Evolutionary conservation across 2,888 invertebrate species (phyloP).

Genomic region (Agapetus fuscipes): DNA sequence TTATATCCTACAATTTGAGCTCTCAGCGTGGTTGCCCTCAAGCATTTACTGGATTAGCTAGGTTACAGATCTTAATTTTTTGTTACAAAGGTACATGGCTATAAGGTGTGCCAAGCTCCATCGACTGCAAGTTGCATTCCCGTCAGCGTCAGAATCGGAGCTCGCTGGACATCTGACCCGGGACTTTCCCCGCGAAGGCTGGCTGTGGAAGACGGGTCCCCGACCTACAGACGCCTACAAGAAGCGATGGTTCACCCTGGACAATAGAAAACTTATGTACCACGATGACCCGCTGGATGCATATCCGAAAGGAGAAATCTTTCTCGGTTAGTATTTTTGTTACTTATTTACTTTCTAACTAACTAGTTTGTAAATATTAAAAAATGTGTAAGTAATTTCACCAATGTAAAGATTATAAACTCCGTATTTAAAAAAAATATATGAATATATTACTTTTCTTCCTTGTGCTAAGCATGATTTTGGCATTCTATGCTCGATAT

Average conservation of each 20-base stretch:
- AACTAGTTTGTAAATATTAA: too few species aligned
- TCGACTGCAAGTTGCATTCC: constrained; percentile 74
- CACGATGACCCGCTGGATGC: constrained; percentile 81
- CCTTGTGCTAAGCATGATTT: too few species aligned
- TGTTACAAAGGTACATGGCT: constrained; percentile 65
- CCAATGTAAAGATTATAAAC: too few species aligned
- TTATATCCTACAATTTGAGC: too few species aligned
- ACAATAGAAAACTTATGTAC: constrained; percentile 86
- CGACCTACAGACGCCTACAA: constrained; percentile 70
- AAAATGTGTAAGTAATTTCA: too few species aligned
- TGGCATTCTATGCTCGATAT: too few species aligned
- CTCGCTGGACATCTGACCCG: constrained; percentile 62
- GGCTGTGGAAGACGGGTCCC: constrained; percentile 85
- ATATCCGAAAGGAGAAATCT: constrained; percentile 85
- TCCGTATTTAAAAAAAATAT: too few species aligned
- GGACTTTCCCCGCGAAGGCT: constrained; percentile 81
- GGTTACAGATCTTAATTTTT: too few species aligned
- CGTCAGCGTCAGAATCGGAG: constrained; percentile 62
- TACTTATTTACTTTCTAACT: too few species aligned
- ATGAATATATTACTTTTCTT: too few species aligned
- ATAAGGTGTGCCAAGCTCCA: constrained; percentile 79
- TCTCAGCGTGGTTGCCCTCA: too few species aligned
- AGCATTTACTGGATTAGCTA: too few species aligned
- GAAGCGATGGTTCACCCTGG: constrained; percentile 81
- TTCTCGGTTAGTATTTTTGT: constrained; percentile 53